Evolutionary conservation across 2,888 invertebrate genomes (phyloP), one percentile per base, ranked within the genome.

Genomic region (Habrosyne pyritoides): DNA sequence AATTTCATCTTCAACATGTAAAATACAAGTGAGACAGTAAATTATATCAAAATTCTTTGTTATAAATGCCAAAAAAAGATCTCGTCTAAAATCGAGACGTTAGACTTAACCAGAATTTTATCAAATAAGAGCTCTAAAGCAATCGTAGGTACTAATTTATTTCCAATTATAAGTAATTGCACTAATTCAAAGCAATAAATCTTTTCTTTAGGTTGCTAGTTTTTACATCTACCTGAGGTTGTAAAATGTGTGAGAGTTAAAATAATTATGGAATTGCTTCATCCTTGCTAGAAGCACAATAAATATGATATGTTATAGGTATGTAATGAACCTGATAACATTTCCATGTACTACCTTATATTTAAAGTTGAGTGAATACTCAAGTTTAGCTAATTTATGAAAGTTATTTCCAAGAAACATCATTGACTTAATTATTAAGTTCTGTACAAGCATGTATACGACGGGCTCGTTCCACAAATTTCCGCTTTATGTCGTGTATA

Each of bases 381-480:
- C 3, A 24, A 24, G 24, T 24, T 24, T 24, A 24, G 30, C 12
- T 33, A 10, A 6, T 36, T 6, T 36, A 36, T 36, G 12, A 36
- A 36, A 14, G 6, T 36, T 2, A 14, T 42, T 18, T 42, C 8
- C n/a, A 18, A 18, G 8, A 42, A 18, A 42, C 2, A 71, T 69
- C 64, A 67, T 69, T 58, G 55, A 58, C 69, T 66, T 70, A 73
- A 73, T 77, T 75, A 77, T 76, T 69, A 66, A 66, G 61, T 61
- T 65, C 57, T 58, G 64, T 73, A 73, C 69, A 56, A 64, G 69
- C 56, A 61, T 3, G 47, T 50, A 59, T 62, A 60, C 58, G 61
- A 60, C 53, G 53, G 64, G 52, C 54, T 59, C 61, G 59, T 6
- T 42, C 49, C 30, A 46, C 51, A 53, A 54, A 61, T 61, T 55